Percentiles rank a stretch among this genome's conserved stretches.
Evolutionary conservation across 2,797 vertebrate species (phyloP).

Genomic region (Gambusia yucatana): DNA sequence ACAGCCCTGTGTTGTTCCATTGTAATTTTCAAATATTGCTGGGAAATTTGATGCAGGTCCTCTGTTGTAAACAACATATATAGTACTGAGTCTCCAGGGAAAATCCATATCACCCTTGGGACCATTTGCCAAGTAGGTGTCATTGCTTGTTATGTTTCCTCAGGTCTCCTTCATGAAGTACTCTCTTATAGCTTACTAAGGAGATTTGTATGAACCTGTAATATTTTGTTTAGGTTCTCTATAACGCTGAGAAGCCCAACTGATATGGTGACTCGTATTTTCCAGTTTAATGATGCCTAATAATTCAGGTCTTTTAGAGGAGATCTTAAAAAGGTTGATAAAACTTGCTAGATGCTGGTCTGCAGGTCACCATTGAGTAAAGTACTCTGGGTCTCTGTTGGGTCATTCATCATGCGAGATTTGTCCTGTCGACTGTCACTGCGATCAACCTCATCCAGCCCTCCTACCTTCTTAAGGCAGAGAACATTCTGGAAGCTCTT

Average conservation of each 20-base stretch:
- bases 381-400: constrained; percentile 91
- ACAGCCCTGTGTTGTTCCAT: background rate
- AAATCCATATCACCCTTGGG: constrained; percentile 27
- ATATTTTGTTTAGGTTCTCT: constrained; percentile 20
- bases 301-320: constrained; percentile 5
- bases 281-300: background rate
- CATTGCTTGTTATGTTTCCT: constrained; percentile 11
- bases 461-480: constrained; percentile 89
- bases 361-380: constrained; percentile 92
- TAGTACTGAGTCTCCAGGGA: constrained; percentile 29
- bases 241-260: constrained; percentile 3
- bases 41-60: constrained; percentile 18
- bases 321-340: constrained; percentile 4
- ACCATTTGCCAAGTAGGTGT: constrained; percentile 19
- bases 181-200: constrained; percentile 23
- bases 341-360: constrained; percentile 85
- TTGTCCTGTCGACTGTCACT: constrained; percentile 95
- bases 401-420: constrained; percentile 90
- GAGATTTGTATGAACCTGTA: constrained; percentile 14
- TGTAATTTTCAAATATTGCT: constrained; percentile 22
- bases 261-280: constrained; percentile 8
- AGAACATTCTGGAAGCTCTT: constrained; percentile 98
- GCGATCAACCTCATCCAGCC: constrained; percentile 88
- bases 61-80: constrained; percentile 39
- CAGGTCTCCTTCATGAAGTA: constrained; percentile 23